Evolutionary conservation across 2,888 invertebrate species (phyloP), one percentile per base, ranked within the genome.

Genomic region (Crioceris asparagi): DNA sequence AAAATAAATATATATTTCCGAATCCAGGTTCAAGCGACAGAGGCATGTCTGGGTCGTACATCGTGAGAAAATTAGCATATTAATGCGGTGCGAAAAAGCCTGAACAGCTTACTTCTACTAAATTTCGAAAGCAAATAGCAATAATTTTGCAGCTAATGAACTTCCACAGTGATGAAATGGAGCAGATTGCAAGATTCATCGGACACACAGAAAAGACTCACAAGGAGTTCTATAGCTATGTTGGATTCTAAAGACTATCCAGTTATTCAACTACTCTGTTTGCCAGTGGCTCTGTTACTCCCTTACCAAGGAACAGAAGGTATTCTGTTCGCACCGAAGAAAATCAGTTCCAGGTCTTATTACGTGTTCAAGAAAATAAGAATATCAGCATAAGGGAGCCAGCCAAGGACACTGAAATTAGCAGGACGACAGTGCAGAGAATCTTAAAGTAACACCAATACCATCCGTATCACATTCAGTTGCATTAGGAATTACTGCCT

Each of bases 1-100:
- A 32, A 17, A 49, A 49, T 37, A 32, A 36, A 33, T 49, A 48
- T 34, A 15, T 48, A 17, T 49, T 49, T 38, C 46, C 46, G 21
- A 46, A 49, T 40, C 45, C 46, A 18, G 45, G 40, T 30, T 46
- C 32, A 43, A 36, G 47, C 46, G 49, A 42, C n/a, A n/a, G n/a
- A n/a, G n/a, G n/a, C n/a, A n/a, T 43, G 18, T 38, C 29, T 39
- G 50, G 49, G 12, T 11, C 40, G 14, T 32, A 17, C 27, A 36
- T 41, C 16, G 23, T 47, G 30, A 36, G 44, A 35, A 42, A 40
- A 29, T 35, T 37, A 31, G 43, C 39, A 12, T 16, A 41, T 16
- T 41, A 37, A 34, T 47, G 45, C 44, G 48, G 48, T 7, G 46
- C 45, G n/a, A 42, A 39, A 40, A 40, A 42, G 34, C 45, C 46